These are phyloP conservation scores for Butorides virescens DNA, from an alignment of 2,113 vertebrate genomes.

Conservation along the genomic window DNA sequence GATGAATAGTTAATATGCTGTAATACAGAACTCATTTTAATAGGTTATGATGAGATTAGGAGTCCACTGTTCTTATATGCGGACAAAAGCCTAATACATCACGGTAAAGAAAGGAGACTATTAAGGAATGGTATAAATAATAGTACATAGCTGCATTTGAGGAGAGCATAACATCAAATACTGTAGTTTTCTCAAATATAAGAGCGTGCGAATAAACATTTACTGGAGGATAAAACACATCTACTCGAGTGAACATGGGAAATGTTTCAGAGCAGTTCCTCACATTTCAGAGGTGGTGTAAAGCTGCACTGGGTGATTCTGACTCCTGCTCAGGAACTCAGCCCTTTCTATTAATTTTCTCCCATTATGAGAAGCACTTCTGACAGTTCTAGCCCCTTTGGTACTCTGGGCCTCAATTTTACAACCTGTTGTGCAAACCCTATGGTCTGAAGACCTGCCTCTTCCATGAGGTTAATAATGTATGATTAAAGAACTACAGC, in stretches of 20 bases:
- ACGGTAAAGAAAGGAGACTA: background rate
- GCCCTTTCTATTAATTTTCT: conserved; percentile 9
- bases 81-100: conserved; percentile 3
- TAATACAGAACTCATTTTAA: conserved; percentile 19
- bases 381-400: background rate
- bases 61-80: background rate
- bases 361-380: conserved; percentile 10
- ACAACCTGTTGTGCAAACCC: conserved; percentile 3
- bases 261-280: background rate
- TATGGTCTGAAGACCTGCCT: background rate
- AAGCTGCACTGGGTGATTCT: background rate
- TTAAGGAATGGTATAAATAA: conserved; percentile 31
- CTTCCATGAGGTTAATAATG: conserved; percentile 17
- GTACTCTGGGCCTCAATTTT: background rate
- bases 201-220: background rate
- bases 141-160: background rate
- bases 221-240: background rate
- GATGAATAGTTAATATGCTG: conserved; percentile 38
- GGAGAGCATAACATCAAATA: background rate
- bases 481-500: conserved; percentile 29
- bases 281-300: background rate
- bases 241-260: background rate
- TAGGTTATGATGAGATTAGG: conserved; percentile 1
- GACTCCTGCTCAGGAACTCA: background rate
- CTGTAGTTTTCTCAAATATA: background rate